Conservation (phyloP, 2,113 vertebrate species). For the Phylloscopus trochilus region DNA sequence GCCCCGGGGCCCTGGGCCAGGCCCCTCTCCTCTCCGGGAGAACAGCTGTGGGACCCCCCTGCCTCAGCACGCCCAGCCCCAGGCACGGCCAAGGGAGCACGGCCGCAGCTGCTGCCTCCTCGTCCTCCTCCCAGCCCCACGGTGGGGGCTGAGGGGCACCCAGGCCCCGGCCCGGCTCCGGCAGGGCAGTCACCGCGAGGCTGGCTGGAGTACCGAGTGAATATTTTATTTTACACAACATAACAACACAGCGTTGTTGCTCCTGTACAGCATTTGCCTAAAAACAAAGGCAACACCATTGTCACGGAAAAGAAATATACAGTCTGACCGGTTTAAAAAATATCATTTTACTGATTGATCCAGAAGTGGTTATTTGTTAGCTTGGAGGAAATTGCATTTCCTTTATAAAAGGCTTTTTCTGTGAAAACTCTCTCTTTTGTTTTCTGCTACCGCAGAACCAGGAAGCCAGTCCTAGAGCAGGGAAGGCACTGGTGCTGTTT, state of each 20-base stretch:
- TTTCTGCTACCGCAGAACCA: slow-evolving; percentile 65
- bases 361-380: slow-evolving; percentile 62
- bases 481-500: slow-evolving; percentile 85
- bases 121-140: neutral
- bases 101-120: neutral
- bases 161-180: neutral
- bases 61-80: neutral
- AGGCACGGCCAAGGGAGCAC: fast-evolving
- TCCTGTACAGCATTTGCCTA: slow-evolving; percentile 86
- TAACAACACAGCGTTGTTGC: slow-evolving; percentile 89
- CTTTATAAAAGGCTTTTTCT: slow-evolving; percentile 81
- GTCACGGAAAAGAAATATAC: slow-evolving; percentile 80
- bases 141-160: neutral
- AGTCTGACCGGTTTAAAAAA: slow-evolving; percentile 83
- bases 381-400: slow-evolving; percentile 74
- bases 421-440: slow-evolving; percentile 75
- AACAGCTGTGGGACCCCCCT: fast-evolving
- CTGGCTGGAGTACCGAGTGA: slow-evolving; percentile 71
- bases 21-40: neutral
- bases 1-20: fast-evolving
- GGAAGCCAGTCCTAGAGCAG: slow-evolving; percentile 74
- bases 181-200: slow-evolving; percentile 48
- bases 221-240: slow-evolving; percentile 91
- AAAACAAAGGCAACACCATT: slow-evolving; percentile 83
- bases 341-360: slow-evolving; percentile 85